These are phyloP conservation scores for Stictocephala bisonia DNA, from an alignment of 2,888 invertebrate genomes.

Conservation along the genomic window DNA sequence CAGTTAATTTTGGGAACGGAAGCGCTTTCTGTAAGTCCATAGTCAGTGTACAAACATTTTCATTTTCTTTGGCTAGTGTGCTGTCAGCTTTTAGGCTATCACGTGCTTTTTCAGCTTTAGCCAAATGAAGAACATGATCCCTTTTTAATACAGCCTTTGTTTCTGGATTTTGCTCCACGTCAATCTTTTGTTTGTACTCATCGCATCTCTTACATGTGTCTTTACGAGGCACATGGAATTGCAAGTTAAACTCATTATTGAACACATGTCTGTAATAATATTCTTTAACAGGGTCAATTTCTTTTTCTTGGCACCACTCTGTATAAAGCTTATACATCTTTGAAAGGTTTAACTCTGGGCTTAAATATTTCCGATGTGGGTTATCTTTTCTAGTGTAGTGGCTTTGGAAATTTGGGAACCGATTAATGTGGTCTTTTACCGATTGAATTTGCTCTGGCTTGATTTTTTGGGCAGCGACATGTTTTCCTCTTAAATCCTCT, in stretches of 20 bases:
- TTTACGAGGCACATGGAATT: constrained; percentile 38
- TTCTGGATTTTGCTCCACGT: constrained; percentile 30
- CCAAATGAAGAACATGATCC: constrained; percentile 23
- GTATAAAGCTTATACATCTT: constrained; percentile 42
- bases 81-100: constrained; percentile 35
- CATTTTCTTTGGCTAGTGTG: constrained; percentile 24
- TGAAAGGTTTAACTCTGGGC: constrained; percentile 37
- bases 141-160: constrained; percentile 14
- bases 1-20: constrained; percentile 38
- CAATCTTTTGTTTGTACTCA: constrained; percentile 26
- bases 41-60: constrained; percentile 40
- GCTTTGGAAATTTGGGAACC: constrained; percentile 36
- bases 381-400: constrained; percentile 43
- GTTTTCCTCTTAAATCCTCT: constrained; percentile 46
- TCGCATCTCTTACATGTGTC: constrained; percentile 42
- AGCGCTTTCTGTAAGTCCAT: constrained; percentile 44
- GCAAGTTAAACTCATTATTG: constrained; percentile 39
- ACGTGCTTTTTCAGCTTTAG: constrained; percentile 40
- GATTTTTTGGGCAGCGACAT: constrained; percentile 43
- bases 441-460: constrained; percentile 34
- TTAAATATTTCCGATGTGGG: constrained; percentile 40
- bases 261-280: constrained; percentile 40
- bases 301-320: constrained; percentile 24
- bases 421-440: constrained; percentile 43
- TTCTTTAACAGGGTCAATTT: constrained; percentile 44